Evolutionary conservation across 2,888 invertebrate genomes (phyloP).

Genomic region (Diarsia rubi): DNA sequence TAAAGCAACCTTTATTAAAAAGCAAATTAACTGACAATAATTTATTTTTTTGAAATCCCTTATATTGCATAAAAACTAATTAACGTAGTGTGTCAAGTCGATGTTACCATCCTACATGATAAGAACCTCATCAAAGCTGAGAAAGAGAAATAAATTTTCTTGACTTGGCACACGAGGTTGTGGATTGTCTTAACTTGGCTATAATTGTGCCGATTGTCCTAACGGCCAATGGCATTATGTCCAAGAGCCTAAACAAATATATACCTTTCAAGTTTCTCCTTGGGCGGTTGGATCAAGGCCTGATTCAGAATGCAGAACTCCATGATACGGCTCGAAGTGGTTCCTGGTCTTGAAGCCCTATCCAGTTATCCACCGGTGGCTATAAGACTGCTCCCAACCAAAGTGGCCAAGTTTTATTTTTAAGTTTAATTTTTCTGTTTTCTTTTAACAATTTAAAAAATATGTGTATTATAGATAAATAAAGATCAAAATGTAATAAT

Average conservation of each 20-base stretch:
- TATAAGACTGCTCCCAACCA: neutral
- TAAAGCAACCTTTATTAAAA: neutral
- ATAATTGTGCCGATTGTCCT: neutral
- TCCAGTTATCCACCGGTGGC: neutral
- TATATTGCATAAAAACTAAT: neutral
- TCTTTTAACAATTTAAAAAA: neutral
- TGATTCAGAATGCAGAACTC: neutral
- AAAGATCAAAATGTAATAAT: constrained; percentile 8
- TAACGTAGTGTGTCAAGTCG: neutral
- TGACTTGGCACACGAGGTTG: neutral
- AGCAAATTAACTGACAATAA: neutral
- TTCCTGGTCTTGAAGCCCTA: neutral
- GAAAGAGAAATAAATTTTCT: neutral
- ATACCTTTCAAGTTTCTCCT: neutral
- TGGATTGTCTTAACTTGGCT: neutral
- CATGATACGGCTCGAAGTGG: neutral
- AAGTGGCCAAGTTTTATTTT: too few relatives aligned
- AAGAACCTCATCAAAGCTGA: neutral
- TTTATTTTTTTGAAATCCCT: neutral
- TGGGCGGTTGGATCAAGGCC: too few relatives aligned
- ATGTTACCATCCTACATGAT: neutral
- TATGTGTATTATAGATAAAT: neutral
- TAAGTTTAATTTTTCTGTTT: neutral
- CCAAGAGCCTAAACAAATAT: neutral
- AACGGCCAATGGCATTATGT: neutral